These are phyloP conservation scores for Dendroctonus valens DNA, from an alignment of 1,140 invertebrate genomes.

Conservation along the genomic window DNA sequence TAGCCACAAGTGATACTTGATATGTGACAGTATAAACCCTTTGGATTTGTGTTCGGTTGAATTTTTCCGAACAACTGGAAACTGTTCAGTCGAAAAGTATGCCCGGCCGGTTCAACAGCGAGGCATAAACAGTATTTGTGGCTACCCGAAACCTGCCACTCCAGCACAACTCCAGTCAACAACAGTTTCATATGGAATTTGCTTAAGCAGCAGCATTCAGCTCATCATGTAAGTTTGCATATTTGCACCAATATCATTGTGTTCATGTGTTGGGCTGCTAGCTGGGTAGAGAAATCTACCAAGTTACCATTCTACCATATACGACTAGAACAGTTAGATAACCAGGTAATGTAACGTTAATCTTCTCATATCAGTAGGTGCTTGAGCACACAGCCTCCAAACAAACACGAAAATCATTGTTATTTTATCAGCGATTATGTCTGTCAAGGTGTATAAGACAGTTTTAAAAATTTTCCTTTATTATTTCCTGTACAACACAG, in stretches of 20 bases:
- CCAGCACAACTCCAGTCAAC: conserved; percentile 10
- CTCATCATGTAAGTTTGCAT: conserved; percentile 24
- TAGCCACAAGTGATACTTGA: background rate
- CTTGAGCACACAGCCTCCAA: background rate
- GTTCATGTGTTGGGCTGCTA: background rate
- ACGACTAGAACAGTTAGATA: background rate
- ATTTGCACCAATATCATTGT: background rate
- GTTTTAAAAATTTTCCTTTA: background rate
- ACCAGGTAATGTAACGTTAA: background rate
- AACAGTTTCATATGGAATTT: conserved; percentile 26
- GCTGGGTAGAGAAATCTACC: background rate
- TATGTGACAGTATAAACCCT: conserved; percentile 7
- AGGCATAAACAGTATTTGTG: background rate
- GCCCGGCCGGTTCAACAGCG: background rate
- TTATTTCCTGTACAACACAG: too few relatives aligned
- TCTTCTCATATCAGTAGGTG: conserved; percentile 1
- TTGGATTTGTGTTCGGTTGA: background rate
- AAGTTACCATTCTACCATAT: background rate
- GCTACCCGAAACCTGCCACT: conserved; percentile 5
- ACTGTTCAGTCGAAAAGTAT: background rate
- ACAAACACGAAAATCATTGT: background rate
- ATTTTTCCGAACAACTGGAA: background rate
- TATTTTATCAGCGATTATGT: background rate
- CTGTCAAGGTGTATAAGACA: background rate
- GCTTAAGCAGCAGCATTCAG: conserved; percentile 17